Evolutionary conservation across 37 sponge, comb jelly and placozoan species (phyloP), one percentile per base, ranked within the genome.

Genomic region (Halisarca cf. caerulea): DNA sequence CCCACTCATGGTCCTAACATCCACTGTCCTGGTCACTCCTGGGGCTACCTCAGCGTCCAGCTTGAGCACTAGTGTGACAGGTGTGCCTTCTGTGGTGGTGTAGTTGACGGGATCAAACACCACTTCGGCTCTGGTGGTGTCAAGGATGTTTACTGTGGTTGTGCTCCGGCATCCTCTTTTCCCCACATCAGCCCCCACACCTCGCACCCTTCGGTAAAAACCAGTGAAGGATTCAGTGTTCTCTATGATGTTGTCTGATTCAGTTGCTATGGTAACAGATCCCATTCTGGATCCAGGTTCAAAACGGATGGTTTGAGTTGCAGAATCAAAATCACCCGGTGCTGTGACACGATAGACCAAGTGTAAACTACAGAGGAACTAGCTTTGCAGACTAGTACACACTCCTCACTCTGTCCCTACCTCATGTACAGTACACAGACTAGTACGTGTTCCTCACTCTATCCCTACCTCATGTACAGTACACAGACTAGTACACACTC

Each of bases 11-110:
- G 42, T 11, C 2, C 32, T 43, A 21, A 74, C 25, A 43, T n/a
- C 24, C 2, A 74, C 77, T 21, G 2, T 2, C 1, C 8, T 4
- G 21, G 43, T 8, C 45, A 43, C 45, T 21, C 45, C 45, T 5
- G 77, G 44, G 2, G 77, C 77, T n/a, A 74, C 42, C 20, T 42
- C 77, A 5, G 77, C 77, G 41, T 6, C 41, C 77, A 74, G 25
- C 25, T 74, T 44, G 1, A 74, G 9, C n/a, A 15, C 23, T 15
- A 74, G 24, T 21, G 45, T 74, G 25, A 9, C 77, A 41, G n/a
- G 36, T n/a, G 3, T 44, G 8, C 77, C 72, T 74, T 74, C 77
- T 17, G 6, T 21, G 2, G 42, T 39, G 36, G 45, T 74, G 77
- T 74, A 74, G 24, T 18, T 41, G 44, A 24, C 77, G 6, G 77